phyloP scores from a whole-genome alignment of 2,888 invertebrate species.

The Cosmorhoe ocellata region DNA sequence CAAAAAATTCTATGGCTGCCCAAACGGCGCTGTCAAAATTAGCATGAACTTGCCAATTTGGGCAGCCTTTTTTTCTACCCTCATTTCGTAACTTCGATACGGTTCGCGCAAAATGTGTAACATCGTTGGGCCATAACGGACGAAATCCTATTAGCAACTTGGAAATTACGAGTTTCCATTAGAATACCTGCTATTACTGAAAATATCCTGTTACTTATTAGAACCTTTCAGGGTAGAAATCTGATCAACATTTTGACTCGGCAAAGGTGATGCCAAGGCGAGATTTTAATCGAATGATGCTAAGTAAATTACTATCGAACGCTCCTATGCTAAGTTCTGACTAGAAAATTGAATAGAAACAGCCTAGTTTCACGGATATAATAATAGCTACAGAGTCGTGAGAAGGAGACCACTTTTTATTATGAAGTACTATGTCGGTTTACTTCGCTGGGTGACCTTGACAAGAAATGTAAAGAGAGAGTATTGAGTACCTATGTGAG shows the following conservation, averaged over 20 bases:
- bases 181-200: conserved; percentile 30
- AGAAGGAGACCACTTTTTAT: no score
- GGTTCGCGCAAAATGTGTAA: conserved; percentile 73
- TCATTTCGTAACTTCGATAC: conserved; percentile 67
- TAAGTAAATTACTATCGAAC: background rate
- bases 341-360: no score
- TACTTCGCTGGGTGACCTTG: no score
- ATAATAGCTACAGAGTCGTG: no score
- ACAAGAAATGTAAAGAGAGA: background rate
- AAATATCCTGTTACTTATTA: conserved; percentile 32
- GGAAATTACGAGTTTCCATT: conserved; percentile 39
- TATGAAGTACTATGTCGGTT: no score
- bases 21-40: conserved; percentile 61
- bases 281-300: conserved; percentile 1
- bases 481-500: background rate
- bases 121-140: conserved; percentile 67
- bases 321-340: background rate
- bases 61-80: conserved; percentile 58
- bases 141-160: conserved; percentile 56
- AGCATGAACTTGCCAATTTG: conserved; percentile 67
- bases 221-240: conserved; percentile 13
- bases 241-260: conserved; percentile 12
- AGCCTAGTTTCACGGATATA: no score
- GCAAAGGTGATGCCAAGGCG: background rate
- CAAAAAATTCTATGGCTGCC: conserved; percentile 33